phyloP scores from a whole-genome alignment of 2,888 invertebrate genomes.

The Hololepta plana region DNA sequence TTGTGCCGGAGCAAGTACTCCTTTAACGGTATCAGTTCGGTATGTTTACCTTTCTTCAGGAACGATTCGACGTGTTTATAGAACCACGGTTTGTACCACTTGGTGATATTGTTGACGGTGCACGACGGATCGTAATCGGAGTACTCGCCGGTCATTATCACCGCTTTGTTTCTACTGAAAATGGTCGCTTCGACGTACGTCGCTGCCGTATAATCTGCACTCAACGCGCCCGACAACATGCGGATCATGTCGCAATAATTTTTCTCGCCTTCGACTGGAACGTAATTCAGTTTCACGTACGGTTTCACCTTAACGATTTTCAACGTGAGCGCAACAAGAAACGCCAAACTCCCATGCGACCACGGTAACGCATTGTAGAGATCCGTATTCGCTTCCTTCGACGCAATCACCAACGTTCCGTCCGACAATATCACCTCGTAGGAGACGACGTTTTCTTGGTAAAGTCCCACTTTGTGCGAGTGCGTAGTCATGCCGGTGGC shows the following conservation, averaged over 20 bases:
- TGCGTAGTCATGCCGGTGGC: conserved; percentile 59
- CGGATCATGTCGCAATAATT: conserved; percentile 43
- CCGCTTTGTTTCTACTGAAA: conserved; percentile 40
- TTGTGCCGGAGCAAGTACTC: conserved; percentile 48
- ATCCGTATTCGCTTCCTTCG: conserved; percentile 34
- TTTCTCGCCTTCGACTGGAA: conserved; percentile 40
- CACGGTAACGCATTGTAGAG: conserved; percentile 42
- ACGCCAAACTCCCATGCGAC: conserved; percentile 48
- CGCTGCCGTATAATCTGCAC: conserved; percentile 27
- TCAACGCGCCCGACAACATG: conserved; percentile 33
- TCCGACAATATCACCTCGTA: conserved; percentile 48
- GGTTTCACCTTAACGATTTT: conserved; percentile 44
- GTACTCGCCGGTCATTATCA: conserved; percentile 47
- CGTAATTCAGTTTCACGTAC: conserved; percentile 43
- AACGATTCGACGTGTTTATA: conserved; percentile 46
- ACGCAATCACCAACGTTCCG: conserved; percentile 39
- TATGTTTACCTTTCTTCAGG: conserved; percentile 31
- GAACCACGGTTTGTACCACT: conserved; percentile 57
- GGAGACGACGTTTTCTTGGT: conserved; percentile 44
- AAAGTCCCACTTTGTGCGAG: conserved; percentile 50
- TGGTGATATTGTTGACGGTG: conserved; percentile 36
- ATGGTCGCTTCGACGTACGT: conserved; percentile 51
- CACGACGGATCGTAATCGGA: conserved; percentile 34
- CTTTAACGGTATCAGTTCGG: conserved; percentile 41
- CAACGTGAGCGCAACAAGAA: conserved; percentile 43